Evolutionary conservation across 2,888 invertebrate species (phyloP), one percentile per base, ranked within the genome.

Genomic region (Seira musarum): DNA sequence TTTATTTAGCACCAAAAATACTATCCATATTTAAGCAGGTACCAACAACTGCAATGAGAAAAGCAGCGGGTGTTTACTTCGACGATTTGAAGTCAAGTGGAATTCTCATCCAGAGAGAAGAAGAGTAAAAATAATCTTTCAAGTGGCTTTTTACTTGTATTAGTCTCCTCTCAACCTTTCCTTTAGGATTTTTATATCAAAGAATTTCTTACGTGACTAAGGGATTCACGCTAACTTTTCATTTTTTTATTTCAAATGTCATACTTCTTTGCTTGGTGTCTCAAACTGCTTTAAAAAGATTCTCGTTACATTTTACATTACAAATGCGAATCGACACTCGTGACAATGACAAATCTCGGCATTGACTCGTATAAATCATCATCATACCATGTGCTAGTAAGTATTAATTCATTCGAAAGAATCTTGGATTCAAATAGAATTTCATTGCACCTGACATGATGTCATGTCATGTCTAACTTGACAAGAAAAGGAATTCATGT

Each of bases 21-120:
- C 30, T 30, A 30, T 30, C 30, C 30, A 30, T 30, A 30, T 30
- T 30, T 5, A 30, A 30, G 8, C 30, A 30, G 30, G 30, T 30
- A 30, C 30, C 30, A 8, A 30, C 3, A 5, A 30, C 3, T 30
- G 30, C 30, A 30, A 30, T 30, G 30, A 30, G 30, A 30, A 30
- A 30, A 30, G 30, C 30, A 30, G 30, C 30, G 30, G 30, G 30
- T 30, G 30, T 30, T 30, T 30, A n/a, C n/a, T 30, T 30, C 30
- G 30, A 30, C 3, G 30, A 30, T 30, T 57, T 24, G 21, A 17
- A 64, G 57, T 65, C 76, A 76, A 69, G 49, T 76, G 76, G 69
- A 76, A 76, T 76, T 70, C 53, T 57, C 74, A 21, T 73, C 46
- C 25, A 35, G 46, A n/a, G n/a, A n/a, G n/a, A n/a, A n/a, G n/a